phyloP scores from a whole-genome alignment of 2,888 invertebrate species.

The Cephalotes varians region DNA sequence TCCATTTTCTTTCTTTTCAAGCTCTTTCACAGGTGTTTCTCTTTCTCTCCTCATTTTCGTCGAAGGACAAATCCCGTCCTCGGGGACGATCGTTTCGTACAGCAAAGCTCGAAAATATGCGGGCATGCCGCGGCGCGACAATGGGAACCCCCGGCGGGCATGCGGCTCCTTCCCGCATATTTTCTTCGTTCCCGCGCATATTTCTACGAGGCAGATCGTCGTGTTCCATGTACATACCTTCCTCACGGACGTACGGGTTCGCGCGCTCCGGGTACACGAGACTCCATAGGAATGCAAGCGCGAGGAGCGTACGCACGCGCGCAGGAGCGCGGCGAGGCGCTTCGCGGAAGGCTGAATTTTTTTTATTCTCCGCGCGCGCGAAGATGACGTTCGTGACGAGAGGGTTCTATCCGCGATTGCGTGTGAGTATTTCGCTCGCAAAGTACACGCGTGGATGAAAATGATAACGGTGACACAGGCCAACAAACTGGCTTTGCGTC shows the following conservation, averaged over 20 bases:
- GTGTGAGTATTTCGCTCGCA: neutral
- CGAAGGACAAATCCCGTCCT: neutral
- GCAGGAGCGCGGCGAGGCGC: neutral
- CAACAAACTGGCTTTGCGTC: neutral
- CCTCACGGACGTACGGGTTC: neutral
- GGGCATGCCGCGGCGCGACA: neutral
- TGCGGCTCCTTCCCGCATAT: neutral
- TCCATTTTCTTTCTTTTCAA: constrained; percentile 31
- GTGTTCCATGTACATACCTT: neutral
- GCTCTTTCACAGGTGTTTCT: constrained; percentile 66
- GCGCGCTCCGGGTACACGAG: neutral
- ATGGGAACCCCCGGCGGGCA: neutral
- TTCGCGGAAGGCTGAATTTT: constrained; percentile 31
- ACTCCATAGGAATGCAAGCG: constrained; percentile 36
- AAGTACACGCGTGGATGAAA: neutral
- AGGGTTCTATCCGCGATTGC: neutral
- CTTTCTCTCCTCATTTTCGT: constrained; percentile 45
- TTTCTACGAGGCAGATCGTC: constrained; percentile 33
- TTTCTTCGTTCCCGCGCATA: neutral
- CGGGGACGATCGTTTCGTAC: neutral
- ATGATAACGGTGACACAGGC: neutral
- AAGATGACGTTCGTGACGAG: constrained; percentile 22
- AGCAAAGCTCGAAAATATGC: neutral
- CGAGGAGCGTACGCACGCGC: neutral
- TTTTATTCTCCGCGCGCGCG: constrained; percentile 10